Percentiles rank a stretch among this genome's conserved stretches.
Conservation (phyloP, 2,797 vertebrate species). For the Eleutherodactylus coqui region DNA sequence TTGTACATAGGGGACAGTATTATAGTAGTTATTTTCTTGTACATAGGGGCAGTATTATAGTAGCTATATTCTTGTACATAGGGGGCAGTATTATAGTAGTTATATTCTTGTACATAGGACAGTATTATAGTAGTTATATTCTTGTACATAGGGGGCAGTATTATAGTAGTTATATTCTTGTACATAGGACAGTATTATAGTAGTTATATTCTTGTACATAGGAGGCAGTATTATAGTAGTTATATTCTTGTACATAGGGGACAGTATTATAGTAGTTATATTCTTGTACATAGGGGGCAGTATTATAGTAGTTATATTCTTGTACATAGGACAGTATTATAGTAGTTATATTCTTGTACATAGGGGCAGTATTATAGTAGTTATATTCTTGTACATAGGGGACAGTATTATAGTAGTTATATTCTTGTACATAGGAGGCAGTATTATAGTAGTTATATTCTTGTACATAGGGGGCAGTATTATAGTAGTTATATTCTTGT, state of each 20-base stretch:
- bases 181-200: neutral
- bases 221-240: slow-evolving; percentile 3
- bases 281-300: too few relatives aligned
- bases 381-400: slow-evolving; percentile 10
- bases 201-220: slow-evolving; percentile 2
- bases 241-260: too few relatives aligned
- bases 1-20: neutral
- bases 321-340: too few relatives aligned
- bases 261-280: too few relatives aligned
- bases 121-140: too few relatives aligned
- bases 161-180: slow-evolving; percentile 4
- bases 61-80: neutral
- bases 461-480: neutral
- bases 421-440: neutral
- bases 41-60: neutral
- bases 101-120: neutral
- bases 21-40: slow-evolving; percentile 2
- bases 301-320: too few relatives aligned
- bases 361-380: neutral
- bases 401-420: slow-evolving; percentile 27
- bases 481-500: slow-evolving; percentile 10
- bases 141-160: too few relatives aligned
- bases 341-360: neutral
- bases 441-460: slow-evolving; percentile 16
- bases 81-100: neutral